phyloP scores from a whole-genome alignment of 2,113 vertebrate genomes.

The Columbina picui region DNA sequence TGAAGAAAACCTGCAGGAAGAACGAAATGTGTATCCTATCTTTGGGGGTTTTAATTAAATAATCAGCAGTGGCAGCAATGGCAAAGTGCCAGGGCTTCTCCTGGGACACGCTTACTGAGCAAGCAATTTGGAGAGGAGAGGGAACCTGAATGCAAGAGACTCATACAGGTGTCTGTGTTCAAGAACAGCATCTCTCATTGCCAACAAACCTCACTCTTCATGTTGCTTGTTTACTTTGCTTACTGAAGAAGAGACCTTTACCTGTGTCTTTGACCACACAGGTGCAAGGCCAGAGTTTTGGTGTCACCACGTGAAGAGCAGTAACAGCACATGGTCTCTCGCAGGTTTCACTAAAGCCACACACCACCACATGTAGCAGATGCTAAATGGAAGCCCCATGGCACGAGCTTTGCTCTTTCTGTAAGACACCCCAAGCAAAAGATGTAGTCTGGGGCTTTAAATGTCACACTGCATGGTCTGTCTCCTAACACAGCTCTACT shows the following conservation, averaged over 20 bases:
- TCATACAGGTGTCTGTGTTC: background rate
- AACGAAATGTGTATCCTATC: background rate
- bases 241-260: background rate
- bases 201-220: fast-evolving
- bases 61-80: background rate
- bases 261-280: background rate
- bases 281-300: background rate
- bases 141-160: background rate
- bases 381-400: background rate
- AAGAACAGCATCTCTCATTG: background rate
- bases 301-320: fast-evolving
- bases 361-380: background rate
- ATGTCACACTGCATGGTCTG: fast-evolving
- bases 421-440: background rate
- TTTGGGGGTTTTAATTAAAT: background rate
- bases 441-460: background rate
- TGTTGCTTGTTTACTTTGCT: background rate
- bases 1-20: background rate
- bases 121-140: background rate
- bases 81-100: background rate
- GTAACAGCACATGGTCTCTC: fast-evolving
- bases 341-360: background rate
- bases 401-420: background rate
- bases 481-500: fast-evolving
- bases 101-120: fast-evolving